Evolutionary conservation across 2,888 invertebrate genomes (phyloP).

Genomic region (Tanypteryx hageni): DNA sequence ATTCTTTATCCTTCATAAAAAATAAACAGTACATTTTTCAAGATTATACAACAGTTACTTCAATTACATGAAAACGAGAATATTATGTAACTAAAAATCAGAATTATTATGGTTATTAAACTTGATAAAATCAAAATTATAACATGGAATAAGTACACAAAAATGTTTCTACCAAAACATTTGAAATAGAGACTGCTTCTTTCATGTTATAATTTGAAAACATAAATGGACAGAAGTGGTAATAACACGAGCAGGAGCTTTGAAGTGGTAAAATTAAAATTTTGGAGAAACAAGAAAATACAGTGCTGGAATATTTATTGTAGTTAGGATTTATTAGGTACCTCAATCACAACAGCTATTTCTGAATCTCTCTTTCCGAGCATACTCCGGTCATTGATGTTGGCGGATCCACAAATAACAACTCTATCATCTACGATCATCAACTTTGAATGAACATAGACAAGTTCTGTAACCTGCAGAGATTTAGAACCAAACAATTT

Average conservation of each 20-base stretch:
- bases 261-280: neutral
- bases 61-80: neutral
- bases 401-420: conserved; percentile 97
- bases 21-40: neutral
- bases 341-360: conserved; percentile 92
- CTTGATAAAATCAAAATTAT: no score
- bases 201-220: no score
- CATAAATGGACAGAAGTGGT: neutral
- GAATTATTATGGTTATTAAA: no score
- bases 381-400: conserved; percentile 98
- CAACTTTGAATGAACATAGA: conserved; percentile 98
- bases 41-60: neutral
- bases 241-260: neutral
- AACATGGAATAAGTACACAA: no score
- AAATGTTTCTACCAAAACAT: no score
- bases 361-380: conserved; percentile 97
- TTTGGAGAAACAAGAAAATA: neutral
- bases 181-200: no score
- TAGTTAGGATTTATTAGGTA: conserved; percentile 70
- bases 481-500: conserved; percentile 26
- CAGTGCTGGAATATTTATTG: neutral
- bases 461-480: conserved; percentile 88
- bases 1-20: conserved; percentile 83
- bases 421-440: conserved; percentile 95
- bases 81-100: no score